Conservation (phyloP, 1,140 invertebrate species). For the Ostrea denselamellosa region DNA sequence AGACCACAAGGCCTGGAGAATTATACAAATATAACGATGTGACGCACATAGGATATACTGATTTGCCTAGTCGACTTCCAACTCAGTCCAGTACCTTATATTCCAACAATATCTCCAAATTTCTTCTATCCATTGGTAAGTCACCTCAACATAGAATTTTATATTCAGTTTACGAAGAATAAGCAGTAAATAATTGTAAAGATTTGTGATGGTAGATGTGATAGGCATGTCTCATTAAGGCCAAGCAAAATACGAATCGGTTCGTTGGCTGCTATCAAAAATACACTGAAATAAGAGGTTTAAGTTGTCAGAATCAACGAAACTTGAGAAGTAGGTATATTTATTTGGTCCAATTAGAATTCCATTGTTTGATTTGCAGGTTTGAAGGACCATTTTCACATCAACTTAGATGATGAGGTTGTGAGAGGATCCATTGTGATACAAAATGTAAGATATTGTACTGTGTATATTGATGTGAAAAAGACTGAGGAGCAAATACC, state of each 20-base stretch:
- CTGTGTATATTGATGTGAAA: background rate
- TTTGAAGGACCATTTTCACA: slow-evolving; percentile 87
- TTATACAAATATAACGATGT: slow-evolving; percentile 88
- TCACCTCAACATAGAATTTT: background rate
- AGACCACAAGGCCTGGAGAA: slow-evolving; percentile 90
- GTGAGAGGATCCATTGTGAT: slow-evolving; percentile 90
- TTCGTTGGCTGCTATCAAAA: too few species aligned
- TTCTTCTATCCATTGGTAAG: slow-evolving; percentile 88
- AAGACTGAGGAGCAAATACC: too few species aligned
- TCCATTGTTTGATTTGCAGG: slow-evolving; percentile 54
- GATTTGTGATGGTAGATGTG: too few species aligned
- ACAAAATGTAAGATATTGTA: slow-evolving; percentile 79
- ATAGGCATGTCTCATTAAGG: too few species aligned
- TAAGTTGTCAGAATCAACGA: too few species aligned
- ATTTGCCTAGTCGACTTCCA: slow-evolving; percentile 90
- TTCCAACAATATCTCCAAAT: slow-evolving; percentile 94
- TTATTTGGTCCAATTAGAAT: background rate
- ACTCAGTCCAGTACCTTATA: slow-evolving; percentile 92
- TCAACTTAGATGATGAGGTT: slow-evolving; percentile 92
- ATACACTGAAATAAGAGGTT: too few species aligned
- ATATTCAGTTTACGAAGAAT: too few species aligned
- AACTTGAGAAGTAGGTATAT: too few species aligned
- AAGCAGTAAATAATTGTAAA: too few species aligned
- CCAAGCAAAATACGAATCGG: too few species aligned
- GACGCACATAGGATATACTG: slow-evolving; percentile 91